phyloP scores from a whole-genome alignment of 2,797 vertebrate genomes.

The Danio choprae region DNA sequence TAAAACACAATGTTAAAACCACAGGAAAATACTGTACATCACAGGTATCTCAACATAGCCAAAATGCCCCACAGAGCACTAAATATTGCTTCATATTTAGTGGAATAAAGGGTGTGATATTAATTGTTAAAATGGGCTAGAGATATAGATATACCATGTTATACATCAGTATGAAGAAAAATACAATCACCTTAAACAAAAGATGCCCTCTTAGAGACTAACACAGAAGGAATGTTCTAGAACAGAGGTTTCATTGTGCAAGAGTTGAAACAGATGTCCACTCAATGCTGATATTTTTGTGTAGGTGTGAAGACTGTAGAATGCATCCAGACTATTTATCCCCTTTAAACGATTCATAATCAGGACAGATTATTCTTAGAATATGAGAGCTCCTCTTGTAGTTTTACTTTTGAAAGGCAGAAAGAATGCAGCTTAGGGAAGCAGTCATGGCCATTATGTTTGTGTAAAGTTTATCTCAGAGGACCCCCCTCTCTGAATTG shows the following conservation, averaged over 20 bases:
- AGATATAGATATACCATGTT: background rate
- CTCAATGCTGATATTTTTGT: slow-evolving; percentile 28
- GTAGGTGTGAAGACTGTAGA: slow-evolving; percentile 15
- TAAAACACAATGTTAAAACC: slow-evolving; percentile 13
- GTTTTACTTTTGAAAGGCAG: background rate
- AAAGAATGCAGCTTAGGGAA: slow-evolving; percentile 5
- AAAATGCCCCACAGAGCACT: slow-evolving; percentile 6
- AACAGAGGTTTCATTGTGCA: slow-evolving; percentile 42
- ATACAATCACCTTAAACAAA: slow-evolving; percentile 28
- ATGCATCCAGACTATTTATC: background rate
- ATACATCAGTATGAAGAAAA: background rate
- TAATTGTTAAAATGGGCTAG: background rate
- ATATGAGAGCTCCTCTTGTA: background rate
- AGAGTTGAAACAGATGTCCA: slow-evolving; percentile 34
- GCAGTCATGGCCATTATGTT: slow-evolving; percentile 28
- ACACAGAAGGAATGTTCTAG: slow-evolving; percentile 28
- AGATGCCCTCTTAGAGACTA: slow-evolving; percentile 14
- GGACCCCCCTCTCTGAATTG: slow-evolving; percentile 52
- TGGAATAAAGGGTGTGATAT: background rate
- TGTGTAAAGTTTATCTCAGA: slow-evolving; percentile 46
- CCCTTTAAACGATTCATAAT: slow-evolving; percentile 5
- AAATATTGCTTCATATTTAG: slow-evolving; percentile 9
- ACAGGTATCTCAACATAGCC: background rate
- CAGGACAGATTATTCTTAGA: background rate
- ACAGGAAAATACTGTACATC: slow-evolving; percentile 10